Evolutionary conservation across 2,888 invertebrate species (phyloP).

Genomic region (Lepidocyrtinus sp.): DNA sequence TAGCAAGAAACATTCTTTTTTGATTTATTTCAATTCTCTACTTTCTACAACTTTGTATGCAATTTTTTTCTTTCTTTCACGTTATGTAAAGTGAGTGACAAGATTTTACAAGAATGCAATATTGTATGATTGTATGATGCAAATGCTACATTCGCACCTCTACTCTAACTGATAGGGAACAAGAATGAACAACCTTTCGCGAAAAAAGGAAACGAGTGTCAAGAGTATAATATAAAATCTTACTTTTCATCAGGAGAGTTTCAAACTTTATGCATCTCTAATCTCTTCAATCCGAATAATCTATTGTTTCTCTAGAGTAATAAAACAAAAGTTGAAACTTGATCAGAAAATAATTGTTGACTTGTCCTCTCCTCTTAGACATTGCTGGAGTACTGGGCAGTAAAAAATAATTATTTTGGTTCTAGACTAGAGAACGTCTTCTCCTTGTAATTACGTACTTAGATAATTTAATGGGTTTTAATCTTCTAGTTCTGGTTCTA

Average conservation of each 20-base stretch:
- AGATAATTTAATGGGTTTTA: constrained; percentile 1
- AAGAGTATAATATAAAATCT: neutral
- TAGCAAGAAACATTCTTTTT: neutral
- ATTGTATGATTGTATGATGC: neutral
- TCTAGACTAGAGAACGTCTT: constrained; percentile 4
- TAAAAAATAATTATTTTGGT: too few relatives aligned
- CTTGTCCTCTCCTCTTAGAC: too few relatives aligned
- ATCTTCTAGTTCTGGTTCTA: constrained; percentile 9
- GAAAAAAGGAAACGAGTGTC: neutral
- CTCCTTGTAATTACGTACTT: constrained; percentile 4
- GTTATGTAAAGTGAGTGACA: neutral
- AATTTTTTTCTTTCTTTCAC: neutral
- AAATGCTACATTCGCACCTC: neutral
- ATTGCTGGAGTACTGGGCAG: too few relatives aligned
- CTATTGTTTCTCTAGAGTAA: too few relatives aligned
- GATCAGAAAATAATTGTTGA: too few relatives aligned
- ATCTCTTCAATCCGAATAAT: too few relatives aligned
- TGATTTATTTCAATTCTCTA: constrained; percentile 2
- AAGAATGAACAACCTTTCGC: neutral
- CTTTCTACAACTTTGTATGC: constrained; percentile 1
- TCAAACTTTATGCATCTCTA: too few relatives aligned
- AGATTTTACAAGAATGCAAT: constrained; percentile 11
- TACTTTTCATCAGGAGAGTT: too few relatives aligned
- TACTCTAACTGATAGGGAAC: neutral
- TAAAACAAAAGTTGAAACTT: too few relatives aligned